Conservation (phyloP, 1,140 invertebrate species). For the Fopius arisanus region DNA sequence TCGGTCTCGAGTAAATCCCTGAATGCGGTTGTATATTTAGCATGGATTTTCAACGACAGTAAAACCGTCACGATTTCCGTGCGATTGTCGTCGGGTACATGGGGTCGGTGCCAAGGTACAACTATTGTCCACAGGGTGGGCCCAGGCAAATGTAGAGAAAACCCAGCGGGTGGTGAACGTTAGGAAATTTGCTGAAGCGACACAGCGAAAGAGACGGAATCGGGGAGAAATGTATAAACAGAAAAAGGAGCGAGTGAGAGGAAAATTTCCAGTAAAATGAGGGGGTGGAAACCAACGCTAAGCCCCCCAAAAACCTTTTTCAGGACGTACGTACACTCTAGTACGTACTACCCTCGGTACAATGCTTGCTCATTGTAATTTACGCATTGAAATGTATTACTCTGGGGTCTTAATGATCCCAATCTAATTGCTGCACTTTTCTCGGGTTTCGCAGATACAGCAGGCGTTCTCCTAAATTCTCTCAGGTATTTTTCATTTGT, state of each 20-base stretch:
- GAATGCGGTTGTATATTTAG: constrained; percentile 44
- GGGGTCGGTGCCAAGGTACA: constrained; percentile 38
- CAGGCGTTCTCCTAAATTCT: too few relatives aligned
- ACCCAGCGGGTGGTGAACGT: constrained; percentile 48
- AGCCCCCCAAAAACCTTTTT: constrained; percentile 38
- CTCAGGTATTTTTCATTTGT: too few relatives aligned
- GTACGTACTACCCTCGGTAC: not conserved
- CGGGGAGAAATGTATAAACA: constrained; percentile 14
- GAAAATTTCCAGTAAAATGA: not conserved
- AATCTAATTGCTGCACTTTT: not conserved
- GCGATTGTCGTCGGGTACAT: constrained; percentile 46
- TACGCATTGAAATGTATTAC: not conserved
- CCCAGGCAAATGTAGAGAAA: constrained; percentile 29
- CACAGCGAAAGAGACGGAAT: not conserved
- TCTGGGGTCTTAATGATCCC: not conserved
- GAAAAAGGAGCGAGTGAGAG: not conserved
- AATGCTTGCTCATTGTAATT: not conserved
- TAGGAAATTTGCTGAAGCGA: constrained; percentile 43
- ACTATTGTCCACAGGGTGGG: constrained; percentile 46
- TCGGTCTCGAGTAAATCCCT: not conserved
- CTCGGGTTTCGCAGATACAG: too few relatives aligned
- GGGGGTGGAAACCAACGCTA: constrained; percentile 34
- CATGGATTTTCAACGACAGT: constrained; percentile 51
- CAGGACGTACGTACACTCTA: constrained; percentile 21
- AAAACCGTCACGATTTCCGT: constrained; percentile 55